A percentile compares a stretch with the other conserved stretches of the same genome.
Conservation (phyloP, 2,888 invertebrate genomes). For the Minunthozetes semirufus region DNA sequence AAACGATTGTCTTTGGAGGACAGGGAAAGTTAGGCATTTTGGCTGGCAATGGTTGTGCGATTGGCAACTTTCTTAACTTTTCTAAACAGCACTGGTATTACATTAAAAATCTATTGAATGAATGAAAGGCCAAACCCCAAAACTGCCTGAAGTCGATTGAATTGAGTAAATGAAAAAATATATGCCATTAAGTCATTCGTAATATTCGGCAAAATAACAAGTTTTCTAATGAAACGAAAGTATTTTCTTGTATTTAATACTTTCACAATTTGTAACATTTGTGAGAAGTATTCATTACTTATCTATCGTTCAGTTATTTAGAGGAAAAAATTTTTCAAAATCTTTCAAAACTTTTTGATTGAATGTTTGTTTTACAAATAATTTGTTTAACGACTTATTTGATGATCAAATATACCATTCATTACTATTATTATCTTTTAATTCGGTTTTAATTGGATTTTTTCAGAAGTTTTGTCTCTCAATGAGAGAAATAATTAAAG, state of each 20-base stretch:
- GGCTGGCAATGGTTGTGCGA: too few relatives aligned
- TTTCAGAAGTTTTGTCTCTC: too few relatives aligned
- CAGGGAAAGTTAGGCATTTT: too few relatives aligned
- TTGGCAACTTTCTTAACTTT: neutral
- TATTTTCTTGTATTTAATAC: neutral
- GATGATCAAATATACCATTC: neutral
- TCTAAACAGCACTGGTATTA: neutral
- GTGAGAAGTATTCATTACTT: neutral
- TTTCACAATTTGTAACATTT: neutral
- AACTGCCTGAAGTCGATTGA: neutral
- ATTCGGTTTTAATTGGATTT: too few relatives aligned
- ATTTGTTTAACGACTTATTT: neutral
- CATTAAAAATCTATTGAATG: neutral
- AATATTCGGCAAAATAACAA: slow-evolving; percentile 7
- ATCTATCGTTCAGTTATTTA: neutral
- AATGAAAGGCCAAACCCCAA: neutral
- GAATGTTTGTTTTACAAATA: neutral
- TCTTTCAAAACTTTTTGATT: neutral
- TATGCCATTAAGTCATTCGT: slow-evolving; percentile 25
- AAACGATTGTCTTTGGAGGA: too few relatives aligned
- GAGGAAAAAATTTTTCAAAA: neutral
- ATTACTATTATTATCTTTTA: too few relatives aligned
- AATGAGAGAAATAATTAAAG: too few relatives aligned
- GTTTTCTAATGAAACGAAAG: neutral
- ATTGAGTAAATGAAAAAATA: neutral